Percentiles rank a stretch among this genome's conserved stretches.
Conservation (phyloP, 2,888 invertebrate genomes). For the Phania funesta region DNA sequence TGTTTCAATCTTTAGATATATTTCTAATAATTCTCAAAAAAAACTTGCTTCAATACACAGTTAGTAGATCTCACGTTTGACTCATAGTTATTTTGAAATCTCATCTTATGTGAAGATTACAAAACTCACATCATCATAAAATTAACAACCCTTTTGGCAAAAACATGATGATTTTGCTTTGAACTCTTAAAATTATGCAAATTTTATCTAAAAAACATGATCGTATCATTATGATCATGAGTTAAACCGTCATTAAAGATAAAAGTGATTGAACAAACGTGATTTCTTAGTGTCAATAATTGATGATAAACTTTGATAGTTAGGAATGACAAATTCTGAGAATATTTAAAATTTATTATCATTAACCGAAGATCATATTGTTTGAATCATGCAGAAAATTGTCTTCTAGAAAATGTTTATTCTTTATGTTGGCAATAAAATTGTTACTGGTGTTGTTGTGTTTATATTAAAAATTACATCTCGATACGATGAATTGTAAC, state of each 20-base stretch:
- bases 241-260: background rate
- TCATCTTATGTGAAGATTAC: background rate
- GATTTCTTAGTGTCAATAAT: slow-evolving; percentile 59
- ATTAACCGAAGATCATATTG: background rate
- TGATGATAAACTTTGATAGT: slow-evolving; percentile 38
- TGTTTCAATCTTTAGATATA: no score
- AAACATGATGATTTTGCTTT: slow-evolving; percentile 45
- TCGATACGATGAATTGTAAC: slow-evolving; percentile 62
- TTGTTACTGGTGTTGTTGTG: slow-evolving; percentile 6
- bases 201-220: slow-evolving; percentile 52
- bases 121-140: slow-evolving; percentile 13
- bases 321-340: slow-evolving; percentile 39
- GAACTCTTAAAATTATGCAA: slow-evolving; percentile 44
- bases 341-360: slow-evolving; percentile 14
- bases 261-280: slow-evolving; percentile 60
- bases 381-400: slow-evolving; percentile 49
- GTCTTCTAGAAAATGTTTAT: background rate
- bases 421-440: background rate
- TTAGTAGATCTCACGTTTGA: no score
- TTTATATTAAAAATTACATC: slow-evolving; percentile 55
- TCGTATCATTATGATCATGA: slow-evolving; percentile 34
- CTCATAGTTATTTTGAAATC: slow-evolving; percentile 23
- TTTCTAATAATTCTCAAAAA: no score
- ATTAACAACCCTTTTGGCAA: slow-evolving; percentile 38
- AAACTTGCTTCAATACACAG: no score